These are phyloP conservation scores for Agriopis marginaria DNA, from an alignment of 2,888 invertebrate genomes.

Conservation along the genomic window DNA sequence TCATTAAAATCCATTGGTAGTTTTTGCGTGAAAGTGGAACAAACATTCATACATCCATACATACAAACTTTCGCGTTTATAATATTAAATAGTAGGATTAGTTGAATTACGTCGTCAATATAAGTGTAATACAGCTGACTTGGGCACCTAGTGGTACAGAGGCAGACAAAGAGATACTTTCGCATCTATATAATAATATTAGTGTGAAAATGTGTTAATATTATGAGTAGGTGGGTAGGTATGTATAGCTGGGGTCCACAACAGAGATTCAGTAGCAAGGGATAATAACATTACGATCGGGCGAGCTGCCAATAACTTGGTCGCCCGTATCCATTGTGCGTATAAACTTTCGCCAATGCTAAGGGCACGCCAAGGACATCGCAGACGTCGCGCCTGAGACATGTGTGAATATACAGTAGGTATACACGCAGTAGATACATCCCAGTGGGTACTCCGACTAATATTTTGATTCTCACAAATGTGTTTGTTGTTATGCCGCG, in stretches of 20 bases:
- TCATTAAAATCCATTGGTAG: too few species aligned
- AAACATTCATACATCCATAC: too few species aligned
- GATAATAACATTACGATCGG: conserved; percentile 48
- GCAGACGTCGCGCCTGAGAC: conserved; percentile 18
- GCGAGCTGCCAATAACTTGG: conserved; percentile 62
- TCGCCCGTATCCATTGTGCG: conserved; percentile 51
- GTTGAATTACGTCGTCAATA: too few species aligned
- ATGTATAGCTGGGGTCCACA: conserved; percentile 3
- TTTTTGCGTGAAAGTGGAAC: too few species aligned
- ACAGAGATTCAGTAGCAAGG: conserved; percentile 38
- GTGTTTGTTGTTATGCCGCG: too few species aligned
- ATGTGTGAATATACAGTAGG: conserved; percentile 8
- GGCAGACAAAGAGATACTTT: neutral
- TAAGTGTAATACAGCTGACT: too few species aligned
- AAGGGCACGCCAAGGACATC: conserved; percentile 51
- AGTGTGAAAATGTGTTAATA: neutral
- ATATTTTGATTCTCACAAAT: too few species aligned
- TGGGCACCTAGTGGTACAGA: neutral
- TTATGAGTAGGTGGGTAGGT: neutral
- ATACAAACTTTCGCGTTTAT: too few species aligned
- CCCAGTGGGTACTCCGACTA: neutral
- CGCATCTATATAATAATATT: neutral
- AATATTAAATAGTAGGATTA: too few species aligned
- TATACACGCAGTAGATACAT: neutral
- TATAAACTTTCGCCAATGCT: conserved; percentile 47